These are phyloP conservation scores for Orthonyx spaldingii DNA, from an alignment of 2,113 vertebrate species.

Conservation along the genomic window DNA sequence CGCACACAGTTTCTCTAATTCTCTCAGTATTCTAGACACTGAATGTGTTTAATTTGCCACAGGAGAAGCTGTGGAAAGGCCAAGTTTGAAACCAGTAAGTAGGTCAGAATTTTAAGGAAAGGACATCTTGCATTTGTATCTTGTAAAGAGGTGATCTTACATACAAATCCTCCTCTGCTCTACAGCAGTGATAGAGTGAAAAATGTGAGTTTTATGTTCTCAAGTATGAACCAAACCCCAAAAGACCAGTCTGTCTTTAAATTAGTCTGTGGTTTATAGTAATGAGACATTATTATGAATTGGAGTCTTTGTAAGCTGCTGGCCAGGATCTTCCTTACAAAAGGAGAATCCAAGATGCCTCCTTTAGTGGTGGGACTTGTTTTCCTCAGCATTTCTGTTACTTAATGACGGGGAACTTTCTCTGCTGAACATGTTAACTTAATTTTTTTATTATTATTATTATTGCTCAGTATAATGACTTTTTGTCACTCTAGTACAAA, in stretches of 20 bases:
- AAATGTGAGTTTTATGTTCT: background rate
- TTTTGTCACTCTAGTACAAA: background rate
- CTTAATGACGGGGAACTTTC: background rate
- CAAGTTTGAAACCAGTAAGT: constrained; percentile 20
- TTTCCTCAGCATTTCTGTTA: background rate
- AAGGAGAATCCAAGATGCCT: background rate
- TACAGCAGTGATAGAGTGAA: background rate
- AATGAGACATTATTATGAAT: background rate
- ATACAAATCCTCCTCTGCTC: background rate
- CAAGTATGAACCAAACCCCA: background rate
- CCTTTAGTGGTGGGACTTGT: background rate
- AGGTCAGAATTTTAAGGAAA: background rate
- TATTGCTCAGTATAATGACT: background rate
- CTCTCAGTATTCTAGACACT: background rate
- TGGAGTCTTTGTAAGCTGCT: background rate
- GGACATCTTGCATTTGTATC: background rate
- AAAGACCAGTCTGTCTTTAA: background rate
- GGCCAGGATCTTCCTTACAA: background rate
- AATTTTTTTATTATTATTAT: background rate
- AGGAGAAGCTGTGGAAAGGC: constrained; percentile 29
- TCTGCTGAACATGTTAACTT: background rate
- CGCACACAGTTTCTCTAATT: background rate
- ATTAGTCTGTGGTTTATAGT: background rate
- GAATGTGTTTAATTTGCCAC: background rate
- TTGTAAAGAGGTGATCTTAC: background rate